Evolutionary conservation across 2,113 vertebrate genomes (phyloP).

Genomic region (Stictonetta naevosa): DNA sequence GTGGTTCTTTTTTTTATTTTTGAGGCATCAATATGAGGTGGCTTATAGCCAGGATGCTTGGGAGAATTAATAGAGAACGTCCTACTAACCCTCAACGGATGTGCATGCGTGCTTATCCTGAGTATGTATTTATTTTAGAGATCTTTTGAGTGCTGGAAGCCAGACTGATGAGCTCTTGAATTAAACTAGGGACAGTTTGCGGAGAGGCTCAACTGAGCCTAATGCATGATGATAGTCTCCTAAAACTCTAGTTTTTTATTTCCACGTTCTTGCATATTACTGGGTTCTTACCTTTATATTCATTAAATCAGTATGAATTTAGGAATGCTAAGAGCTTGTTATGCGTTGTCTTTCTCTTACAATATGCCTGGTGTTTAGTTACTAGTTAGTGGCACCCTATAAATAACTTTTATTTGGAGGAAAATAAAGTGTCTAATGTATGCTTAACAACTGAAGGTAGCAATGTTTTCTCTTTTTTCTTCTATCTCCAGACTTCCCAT

Average conservation of each 20-base stretch:
- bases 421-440: neutral
- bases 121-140: neutral
- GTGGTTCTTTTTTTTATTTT: neutral
- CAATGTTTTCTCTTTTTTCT: neutral
- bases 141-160: neutral
- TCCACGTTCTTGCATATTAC: neutral
- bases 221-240: neutral
- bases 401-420: neutral
- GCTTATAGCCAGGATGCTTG: neutral
- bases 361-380: neutral
- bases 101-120: neutral
- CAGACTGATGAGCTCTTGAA: neutral
- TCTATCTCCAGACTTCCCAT: neutral
- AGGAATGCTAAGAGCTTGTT: neutral
- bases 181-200: neutral
- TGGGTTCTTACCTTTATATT: neutral
- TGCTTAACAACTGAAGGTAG: neutral
- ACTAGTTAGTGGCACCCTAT: neutral
- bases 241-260: neutral
- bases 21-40: accelerated
- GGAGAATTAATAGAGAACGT: neutral
- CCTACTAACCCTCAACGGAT: accelerated
- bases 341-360: neutral
- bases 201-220: neutral
- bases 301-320: neutral